A percentile compares a stretch with the other conserved stretches of the same genome.
These are phyloP conservation scores for Ciconia stormi DNA, from an alignment of 2,113 vertebrate species.

Conservation along the genomic window DNA sequence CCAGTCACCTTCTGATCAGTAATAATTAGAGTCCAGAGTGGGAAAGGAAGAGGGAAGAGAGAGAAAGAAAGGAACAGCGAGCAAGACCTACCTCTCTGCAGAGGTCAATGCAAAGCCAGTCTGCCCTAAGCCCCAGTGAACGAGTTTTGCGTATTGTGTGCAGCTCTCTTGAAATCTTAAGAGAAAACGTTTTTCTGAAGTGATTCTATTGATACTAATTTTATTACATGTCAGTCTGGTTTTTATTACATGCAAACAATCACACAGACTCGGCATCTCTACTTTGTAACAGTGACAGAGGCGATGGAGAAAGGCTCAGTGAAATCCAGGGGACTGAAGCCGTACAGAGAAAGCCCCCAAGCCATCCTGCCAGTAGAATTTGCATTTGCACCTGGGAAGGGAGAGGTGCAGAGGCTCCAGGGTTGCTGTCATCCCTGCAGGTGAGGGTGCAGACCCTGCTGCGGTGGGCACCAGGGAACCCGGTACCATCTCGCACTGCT, in stretches of 20 bases:
- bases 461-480: neutral
- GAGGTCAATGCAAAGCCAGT: neutral
- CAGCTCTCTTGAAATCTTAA: neutral
- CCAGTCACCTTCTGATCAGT: neutral
- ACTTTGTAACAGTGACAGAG: neutral
- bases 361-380: neutral
- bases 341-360: neutral
- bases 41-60: neutral
- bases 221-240: neutral
- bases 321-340: neutral
- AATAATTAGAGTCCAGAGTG: neutral
- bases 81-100: neutral
- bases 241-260: neutral
- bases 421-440: neutral
- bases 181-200: neutral
- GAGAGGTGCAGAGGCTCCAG: neutral
- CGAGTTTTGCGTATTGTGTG: neutral
- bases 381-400: neutral
- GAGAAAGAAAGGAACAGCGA: neutral
- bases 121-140: neutral
- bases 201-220: neutral
- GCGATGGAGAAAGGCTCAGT: neutral
- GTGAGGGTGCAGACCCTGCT: neutral
- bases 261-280: neutral
- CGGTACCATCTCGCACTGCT: fast-evolving